Evolutionary conservation across 2,113 vertebrate genomes (phyloP).

Genomic region (Chionis minor): DNA sequence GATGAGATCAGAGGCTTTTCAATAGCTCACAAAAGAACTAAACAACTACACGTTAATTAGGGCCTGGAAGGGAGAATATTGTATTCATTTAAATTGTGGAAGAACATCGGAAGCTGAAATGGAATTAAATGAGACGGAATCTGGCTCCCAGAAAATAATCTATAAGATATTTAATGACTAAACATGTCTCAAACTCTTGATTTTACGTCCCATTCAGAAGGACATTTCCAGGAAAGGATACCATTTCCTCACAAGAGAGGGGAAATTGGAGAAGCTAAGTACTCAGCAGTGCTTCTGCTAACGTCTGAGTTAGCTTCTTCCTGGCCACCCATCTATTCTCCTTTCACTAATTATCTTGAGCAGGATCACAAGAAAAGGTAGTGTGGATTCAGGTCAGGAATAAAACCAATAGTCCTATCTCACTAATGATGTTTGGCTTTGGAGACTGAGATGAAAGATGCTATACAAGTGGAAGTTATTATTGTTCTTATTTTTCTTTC

Average conservation of each 20-base stretch:
- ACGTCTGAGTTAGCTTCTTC: not conserved
- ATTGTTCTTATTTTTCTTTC: not conserved
- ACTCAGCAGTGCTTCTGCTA: not conserved
- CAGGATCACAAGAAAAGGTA: not conserved
- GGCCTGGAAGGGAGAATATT: not conserved
- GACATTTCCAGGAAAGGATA: not conserved
- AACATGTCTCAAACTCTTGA: not conserved
- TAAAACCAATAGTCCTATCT: not conserved
- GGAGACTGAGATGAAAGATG: not conserved
- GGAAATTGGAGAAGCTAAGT: not conserved
- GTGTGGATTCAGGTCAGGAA: not conserved
- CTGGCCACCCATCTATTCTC: not conserved
- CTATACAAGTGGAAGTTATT: not conserved
- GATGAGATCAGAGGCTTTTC: not conserved
- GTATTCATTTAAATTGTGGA: not conserved
- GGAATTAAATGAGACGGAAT: not conserved
- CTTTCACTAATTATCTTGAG: not conserved
- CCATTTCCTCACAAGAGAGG: not conserved
- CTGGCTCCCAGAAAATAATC: not conserved
- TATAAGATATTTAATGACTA: not conserved
- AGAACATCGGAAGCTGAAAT: not conserved
- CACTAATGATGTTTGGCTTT: constrained; percentile 11
- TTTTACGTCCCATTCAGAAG: not conserved
- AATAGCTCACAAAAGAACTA: not conserved
- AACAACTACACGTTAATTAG: not conserved